Evolutionary conservation across 2,888 invertebrate genomes (phyloP).

Genomic region (Myathropa florea): DNA sequence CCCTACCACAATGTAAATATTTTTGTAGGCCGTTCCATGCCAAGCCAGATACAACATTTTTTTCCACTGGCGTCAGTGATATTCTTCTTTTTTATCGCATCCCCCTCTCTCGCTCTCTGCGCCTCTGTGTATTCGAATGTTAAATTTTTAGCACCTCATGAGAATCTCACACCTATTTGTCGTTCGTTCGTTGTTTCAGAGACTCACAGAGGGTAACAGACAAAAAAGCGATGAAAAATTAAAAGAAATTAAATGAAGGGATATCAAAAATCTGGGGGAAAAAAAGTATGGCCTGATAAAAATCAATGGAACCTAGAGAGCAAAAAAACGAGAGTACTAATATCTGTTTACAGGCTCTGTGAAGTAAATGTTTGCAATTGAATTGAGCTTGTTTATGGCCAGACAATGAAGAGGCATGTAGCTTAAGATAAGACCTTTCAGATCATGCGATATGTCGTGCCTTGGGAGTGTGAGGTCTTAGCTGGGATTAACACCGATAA

Average conservation of each 20-base stretch:
- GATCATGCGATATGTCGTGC: background rate
- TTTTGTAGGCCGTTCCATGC: slow-evolving; percentile 25
- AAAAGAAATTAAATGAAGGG: background rate
- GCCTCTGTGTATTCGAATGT: background rate
- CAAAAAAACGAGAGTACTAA: background rate
- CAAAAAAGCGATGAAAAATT: too few species aligned
- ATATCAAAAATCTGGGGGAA: background rate
- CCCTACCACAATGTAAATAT: slow-evolving; percentile 56
- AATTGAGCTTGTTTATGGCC: background rate
- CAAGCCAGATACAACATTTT: background rate
- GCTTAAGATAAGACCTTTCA: background rate
- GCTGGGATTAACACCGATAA: background rate
- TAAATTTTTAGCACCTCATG: slow-evolving; percentile 51
- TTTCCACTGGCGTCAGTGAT: slow-evolving; percentile 27
- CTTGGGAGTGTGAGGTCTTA: background rate
- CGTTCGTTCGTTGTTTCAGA: background rate
- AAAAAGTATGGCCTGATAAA: background rate
- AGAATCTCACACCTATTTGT: slow-evolving; percentile 11
- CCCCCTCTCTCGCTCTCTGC: background rate
- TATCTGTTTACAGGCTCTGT: background rate
- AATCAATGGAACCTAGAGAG: background rate
- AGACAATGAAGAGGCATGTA: background rate
- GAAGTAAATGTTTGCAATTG: background rate
- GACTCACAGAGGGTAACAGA: background rate
- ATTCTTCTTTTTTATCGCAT: slow-evolving; percentile 29